phyloP scores from a whole-genome alignment of 2,113 vertebrate species.

The Hemiprocne comata region DNA sequence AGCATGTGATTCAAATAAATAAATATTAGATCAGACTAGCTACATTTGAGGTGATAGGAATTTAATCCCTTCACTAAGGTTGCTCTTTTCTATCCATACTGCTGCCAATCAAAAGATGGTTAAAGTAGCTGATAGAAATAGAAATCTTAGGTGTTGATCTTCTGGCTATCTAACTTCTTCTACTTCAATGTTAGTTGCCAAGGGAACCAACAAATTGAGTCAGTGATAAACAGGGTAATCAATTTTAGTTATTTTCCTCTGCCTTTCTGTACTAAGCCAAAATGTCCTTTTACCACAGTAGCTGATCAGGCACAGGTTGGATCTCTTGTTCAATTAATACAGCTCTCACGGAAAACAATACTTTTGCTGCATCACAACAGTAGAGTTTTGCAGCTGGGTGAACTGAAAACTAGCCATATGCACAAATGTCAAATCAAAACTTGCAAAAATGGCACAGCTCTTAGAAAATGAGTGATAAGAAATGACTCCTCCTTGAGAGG shows the following conservation, averaged over 20 bases:
- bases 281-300: constrained; percentile 40
- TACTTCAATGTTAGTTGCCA: constrained; percentile 52
- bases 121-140: background rate
- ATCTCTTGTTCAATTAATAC: background rate
- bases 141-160: background rate
- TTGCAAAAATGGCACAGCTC: background rate
- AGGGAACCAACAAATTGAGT: constrained; percentile 67
- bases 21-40: background rate
- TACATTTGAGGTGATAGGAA: background rate
- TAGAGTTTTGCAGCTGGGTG: background rate
- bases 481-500: background rate
- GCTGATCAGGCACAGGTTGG: background rate
- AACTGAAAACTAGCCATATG: background rate
- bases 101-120: background rate
- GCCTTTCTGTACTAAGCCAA: constrained; percentile 27
- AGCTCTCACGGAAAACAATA: background rate
- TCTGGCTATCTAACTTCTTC: constrained; percentile 29
- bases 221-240: constrained; percentile 58
- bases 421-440: background rate
- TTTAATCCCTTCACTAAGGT: background rate
- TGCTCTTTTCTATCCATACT: background rate
- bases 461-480: background rate
- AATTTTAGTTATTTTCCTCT: constrained; percentile 54
- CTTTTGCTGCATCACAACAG: background rate
- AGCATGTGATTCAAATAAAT: background rate